Evolutionary conservation across 2,113 vertebrate genomes (phyloP).

Genomic region (Sceloporus tristichus): DNA sequence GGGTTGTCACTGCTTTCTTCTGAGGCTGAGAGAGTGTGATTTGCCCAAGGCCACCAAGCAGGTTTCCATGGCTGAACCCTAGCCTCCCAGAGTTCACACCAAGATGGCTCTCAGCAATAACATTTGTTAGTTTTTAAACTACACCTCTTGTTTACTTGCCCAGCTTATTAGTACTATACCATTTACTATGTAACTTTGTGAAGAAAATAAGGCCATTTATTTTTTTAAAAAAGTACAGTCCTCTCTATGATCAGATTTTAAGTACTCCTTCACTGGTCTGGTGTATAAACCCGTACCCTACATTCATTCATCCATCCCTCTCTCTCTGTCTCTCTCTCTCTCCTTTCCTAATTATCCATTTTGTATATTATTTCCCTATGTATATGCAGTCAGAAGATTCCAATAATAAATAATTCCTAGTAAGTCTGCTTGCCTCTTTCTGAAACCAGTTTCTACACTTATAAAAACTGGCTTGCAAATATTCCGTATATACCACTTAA

Average conservation of each 20-base stretch:
- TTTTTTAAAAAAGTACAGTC: neutral
- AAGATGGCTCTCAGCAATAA: too few species aligned
- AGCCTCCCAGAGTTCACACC: too few species aligned
- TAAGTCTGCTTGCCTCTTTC: neutral
- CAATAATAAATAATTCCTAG: neutral
- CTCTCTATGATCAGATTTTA: neutral
- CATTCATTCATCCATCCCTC: neutral
- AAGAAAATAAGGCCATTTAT: neutral
- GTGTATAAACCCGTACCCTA: neutral
- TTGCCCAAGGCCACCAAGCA: too few species aligned
- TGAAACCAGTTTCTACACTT: neutral
- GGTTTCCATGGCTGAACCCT: too few species aligned
- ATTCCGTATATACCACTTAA: neutral
- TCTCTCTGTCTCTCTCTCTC: neutral
- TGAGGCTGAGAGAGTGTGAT: too few species aligned
- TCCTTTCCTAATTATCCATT: neutral
- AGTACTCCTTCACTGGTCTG: neutral
- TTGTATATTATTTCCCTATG: neutral
- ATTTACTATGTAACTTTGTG: neutral
- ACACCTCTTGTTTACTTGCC: neutral
- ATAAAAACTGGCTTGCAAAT: neutral
- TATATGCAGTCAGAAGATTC: neutral
- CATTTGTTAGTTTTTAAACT: neutral
- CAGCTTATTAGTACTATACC: neutral
- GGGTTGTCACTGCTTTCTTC: too few species aligned